Evolutionary conservation across 2,888 invertebrate species (phyloP).

Genomic region (Sesia bembeciformis): DNA sequence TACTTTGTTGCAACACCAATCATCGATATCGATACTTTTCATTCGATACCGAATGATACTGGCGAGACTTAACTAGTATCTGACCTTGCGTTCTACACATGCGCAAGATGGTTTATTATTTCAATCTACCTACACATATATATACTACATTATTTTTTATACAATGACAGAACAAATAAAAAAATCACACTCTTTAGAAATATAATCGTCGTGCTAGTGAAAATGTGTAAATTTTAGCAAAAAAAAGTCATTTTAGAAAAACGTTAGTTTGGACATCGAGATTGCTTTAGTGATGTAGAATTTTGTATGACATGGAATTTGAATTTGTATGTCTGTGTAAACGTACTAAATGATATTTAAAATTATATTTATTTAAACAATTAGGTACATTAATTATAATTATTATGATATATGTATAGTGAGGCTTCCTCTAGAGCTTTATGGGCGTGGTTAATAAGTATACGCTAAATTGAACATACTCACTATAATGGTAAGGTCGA

Average conservation of each 20-base stretch:
- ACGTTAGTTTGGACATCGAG: slow-evolving; percentile 51
- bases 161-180: too few relatives aligned
- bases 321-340: slow-evolving; percentile 61
- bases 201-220: neutral
- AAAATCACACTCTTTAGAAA: too few relatives aligned
- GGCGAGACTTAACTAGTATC: too few relatives aligned
- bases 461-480: slow-evolving; percentile 68
- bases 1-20: too few relatives aligned
- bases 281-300: slow-evolving; percentile 41
- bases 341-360: slow-evolving; percentile 55
- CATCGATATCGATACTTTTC: too few relatives aligned
- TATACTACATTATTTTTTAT: too few relatives aligned
- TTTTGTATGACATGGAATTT: too few relatives aligned
- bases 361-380: slow-evolving; percentile 42
- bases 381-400: slow-evolving; percentile 10
- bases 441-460: slow-evolving; percentile 65
- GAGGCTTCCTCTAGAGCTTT: slow-evolving; percentile 73
- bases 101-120: too few relatives aligned
- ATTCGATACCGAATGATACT: too few relatives aligned
- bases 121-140: too few relatives aligned
- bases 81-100: too few relatives aligned
- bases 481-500: slow-evolving; percentile 48
- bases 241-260: neutral
- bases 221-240: slow-evolving; percentile 1
- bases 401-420: slow-evolving; percentile 54